Percentiles rank a stretch among this genome's conserved stretches.
These are phyloP conservation scores for Philaethria dido DNA, from an alignment of 2,888 invertebrate species.

Conservation along the genomic window DNA sequence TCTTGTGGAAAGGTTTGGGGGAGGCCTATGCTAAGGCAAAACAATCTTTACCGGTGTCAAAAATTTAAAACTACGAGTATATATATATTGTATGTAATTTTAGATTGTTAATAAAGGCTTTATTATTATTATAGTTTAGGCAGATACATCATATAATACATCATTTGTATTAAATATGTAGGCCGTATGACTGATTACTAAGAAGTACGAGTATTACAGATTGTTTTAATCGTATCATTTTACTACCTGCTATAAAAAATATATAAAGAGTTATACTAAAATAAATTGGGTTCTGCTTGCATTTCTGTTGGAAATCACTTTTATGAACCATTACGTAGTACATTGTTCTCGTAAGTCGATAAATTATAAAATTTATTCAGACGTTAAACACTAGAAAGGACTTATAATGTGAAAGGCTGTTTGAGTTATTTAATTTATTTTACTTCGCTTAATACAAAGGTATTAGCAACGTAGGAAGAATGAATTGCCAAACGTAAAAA, in stretches of 20 bases:
- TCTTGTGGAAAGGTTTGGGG: too few species aligned
- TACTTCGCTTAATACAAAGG: constrained; percentile 53
- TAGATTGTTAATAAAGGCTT: too few species aligned
- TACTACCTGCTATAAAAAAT: constrained; percentile 52
- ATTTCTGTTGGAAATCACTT: constrained; percentile 54
- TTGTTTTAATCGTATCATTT: constrained; percentile 51
- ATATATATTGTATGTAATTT: too few species aligned
- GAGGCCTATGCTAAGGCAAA: too few species aligned
- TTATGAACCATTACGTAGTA: constrained; percentile 61
- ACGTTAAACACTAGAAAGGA: constrained; percentile 66
- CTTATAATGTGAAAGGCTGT: constrained; percentile 61
- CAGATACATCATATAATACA: too few species aligned
- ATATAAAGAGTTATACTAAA: constrained; percentile 52
- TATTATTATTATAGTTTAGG: too few species aligned
- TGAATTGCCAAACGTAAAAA: constrained; percentile 28
- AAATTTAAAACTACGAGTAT: too few species aligned
- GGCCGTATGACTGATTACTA: constrained; percentile 49
- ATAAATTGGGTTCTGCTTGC: constrained; percentile 55
- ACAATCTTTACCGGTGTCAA: too few species aligned
- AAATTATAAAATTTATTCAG: constrained; percentile 60
- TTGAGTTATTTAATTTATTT: constrained; percentile 58
- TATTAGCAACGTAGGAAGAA: too few species aligned
- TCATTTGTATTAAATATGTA: constrained; percentile 35
- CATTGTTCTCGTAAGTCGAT: constrained; percentile 50
- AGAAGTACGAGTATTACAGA: constrained; percentile 44